Percentiles rank a stretch among this genome's conserved stretches.
phyloP scores from a whole-genome alignment of 2,113 vertebrate species.

The Tichodroma muraria region DNA sequence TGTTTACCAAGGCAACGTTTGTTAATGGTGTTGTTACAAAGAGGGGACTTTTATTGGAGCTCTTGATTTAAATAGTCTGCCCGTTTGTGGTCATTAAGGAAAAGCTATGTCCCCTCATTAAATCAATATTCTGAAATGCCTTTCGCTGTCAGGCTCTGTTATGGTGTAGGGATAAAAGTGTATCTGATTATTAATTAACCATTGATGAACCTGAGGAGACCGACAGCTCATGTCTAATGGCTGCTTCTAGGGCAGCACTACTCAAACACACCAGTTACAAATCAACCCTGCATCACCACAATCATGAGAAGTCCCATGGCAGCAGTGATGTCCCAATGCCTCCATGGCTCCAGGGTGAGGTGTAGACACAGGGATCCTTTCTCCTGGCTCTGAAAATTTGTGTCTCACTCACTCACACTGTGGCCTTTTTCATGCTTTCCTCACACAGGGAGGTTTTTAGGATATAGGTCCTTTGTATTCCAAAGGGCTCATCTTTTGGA shows the following conservation, averaged over 20 bases:
- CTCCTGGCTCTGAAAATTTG: not conserved
- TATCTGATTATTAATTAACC: slow-evolving; percentile 25
- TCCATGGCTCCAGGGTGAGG: not conserved
- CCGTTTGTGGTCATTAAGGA: not conserved
- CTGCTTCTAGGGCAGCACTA: not conserved
- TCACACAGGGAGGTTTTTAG: not conserved
- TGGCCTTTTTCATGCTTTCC: too few relatives aligned
- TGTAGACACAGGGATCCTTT: not conserved
- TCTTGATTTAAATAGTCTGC: not conserved
- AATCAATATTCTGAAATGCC: not conserved
- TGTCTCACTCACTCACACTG: accelerated
- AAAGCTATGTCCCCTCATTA: not conserved
- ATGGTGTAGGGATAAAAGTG: not conserved
- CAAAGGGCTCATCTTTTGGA: not conserved
- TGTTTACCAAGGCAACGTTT: not conserved
- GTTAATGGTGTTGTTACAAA: not conserved
- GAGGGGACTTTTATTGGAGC: not conserved
- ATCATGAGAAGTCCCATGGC: accelerated
- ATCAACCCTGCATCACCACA: not conserved
- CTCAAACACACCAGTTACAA: not conserved
- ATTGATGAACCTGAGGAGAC: not conserved
- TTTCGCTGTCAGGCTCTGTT: not conserved
- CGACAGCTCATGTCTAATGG: not conserved
- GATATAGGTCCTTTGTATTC: not conserved
- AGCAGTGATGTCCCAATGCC: accelerated